Conservation (phyloP, 2,888 invertebrate species). For the Noctua janthe region DNA sequence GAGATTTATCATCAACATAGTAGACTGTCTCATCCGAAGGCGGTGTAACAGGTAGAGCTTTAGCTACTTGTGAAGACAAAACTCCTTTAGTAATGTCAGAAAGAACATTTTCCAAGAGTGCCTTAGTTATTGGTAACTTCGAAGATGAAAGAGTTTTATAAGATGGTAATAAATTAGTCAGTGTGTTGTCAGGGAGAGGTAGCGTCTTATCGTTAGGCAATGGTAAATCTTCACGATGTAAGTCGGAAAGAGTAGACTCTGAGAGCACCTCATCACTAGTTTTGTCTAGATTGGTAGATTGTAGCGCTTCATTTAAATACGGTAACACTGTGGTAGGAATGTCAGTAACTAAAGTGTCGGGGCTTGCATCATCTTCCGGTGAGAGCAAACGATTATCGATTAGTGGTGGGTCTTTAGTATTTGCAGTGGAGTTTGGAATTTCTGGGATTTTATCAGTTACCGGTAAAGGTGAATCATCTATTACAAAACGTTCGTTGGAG, state of each 20-base stretch:
- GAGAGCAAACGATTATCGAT: background rate
- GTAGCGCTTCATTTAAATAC: background rate
- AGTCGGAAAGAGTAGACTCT: background rate
- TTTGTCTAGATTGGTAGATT: background rate
- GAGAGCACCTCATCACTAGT: background rate
- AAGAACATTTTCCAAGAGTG: slow-evolving; percentile 29
- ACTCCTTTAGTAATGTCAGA: slow-evolving; percentile 18
- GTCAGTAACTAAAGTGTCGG: background rate
- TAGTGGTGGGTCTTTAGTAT: background rate
- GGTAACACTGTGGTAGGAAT: background rate
- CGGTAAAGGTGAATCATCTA: background rate
- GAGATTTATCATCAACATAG: background rate
- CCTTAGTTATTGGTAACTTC: slow-evolving; percentile 28
- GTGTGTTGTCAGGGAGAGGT: background rate
- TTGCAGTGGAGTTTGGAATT: background rate
- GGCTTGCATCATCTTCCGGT: background rate
- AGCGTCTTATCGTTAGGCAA: background rate
- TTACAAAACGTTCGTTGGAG: background rate
- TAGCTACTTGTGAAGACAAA: background rate
- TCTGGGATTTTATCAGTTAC: background rate
- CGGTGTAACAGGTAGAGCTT: background rate
- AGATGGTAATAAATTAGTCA: background rate
- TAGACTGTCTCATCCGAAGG: background rate
- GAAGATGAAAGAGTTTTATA: slow-evolving; percentile 15
- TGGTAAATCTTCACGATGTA: background rate